Evolutionary conservation across 2,888 invertebrate species (phyloP), one percentile per base, ranked within the genome.

Genomic region (Acronicta aceris): DNA sequence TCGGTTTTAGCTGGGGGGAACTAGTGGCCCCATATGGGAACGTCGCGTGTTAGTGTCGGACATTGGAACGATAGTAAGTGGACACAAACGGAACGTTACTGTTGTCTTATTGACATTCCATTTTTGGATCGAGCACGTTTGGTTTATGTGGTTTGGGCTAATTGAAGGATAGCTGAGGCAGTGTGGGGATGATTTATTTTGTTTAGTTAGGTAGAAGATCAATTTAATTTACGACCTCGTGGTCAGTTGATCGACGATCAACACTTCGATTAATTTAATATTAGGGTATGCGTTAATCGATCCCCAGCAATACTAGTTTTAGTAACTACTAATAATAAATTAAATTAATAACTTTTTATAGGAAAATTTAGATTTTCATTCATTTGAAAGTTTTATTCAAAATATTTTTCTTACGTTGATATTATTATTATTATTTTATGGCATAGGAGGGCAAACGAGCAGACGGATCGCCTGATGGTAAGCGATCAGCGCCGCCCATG

Each of bases 101-200:
- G 61, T 65, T 64, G 61, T 66, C 61, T 71, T 81, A 81, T 82
- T 78, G 79, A 80, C 78, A 74, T 78, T 75, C 77, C 68, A 79
- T 80, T 84, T 81, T 78, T 75, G 69, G 62, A 64, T 65, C 57
- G 53, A 42, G 52, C 57, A 65, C 57, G 57, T 59, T 49, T 54
- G 49, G 46, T 42, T 70, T 57, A 48, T 61, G 52, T 58, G 53
- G 36, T 38, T 51, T 59, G 58, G 59, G 55, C 54, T 65, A 72
- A 71, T 59, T 68, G 52, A 27, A 43, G 50, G 68, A 45, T 58
- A 4, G 10, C 2, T 12, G n/a, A 3, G 8, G 8, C 13, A 25
- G 6, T 25, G 13, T 21, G 12, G 17, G 1, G 12, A 6, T 5
- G 13, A 10, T 17, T 41, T 25, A 6, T n/a, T n/a, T 38, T 38